phyloP scores from a whole-genome alignment of 2,888 invertebrate genomes.

The Odiellus spinosus region DNA sequence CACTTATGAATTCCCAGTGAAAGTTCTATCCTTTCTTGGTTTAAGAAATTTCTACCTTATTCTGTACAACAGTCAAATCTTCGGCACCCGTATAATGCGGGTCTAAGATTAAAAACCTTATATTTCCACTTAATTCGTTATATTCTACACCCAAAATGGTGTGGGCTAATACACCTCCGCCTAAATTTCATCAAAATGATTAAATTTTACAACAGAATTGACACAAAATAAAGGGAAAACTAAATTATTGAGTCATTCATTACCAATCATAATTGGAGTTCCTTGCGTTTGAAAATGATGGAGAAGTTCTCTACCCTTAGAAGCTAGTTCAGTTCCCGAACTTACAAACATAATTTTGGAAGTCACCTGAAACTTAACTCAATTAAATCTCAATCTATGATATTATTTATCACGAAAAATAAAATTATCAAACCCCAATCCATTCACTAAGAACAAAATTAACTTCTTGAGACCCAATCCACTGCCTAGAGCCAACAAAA shows the following conservation, averaged over 20 bases:
- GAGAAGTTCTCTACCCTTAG: constrained; percentile 61
- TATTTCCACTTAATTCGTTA: constrained; percentile 57
- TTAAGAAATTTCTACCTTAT: constrained; percentile 26
- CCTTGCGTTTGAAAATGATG: constrained; percentile 85
- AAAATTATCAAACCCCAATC: constrained; percentile 32
- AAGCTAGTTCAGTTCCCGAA: constrained; percentile 64
- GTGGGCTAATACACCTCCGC: constrained; percentile 92
- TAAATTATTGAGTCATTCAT: constrained; percentile 19
- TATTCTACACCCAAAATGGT: constrained; percentile 91
- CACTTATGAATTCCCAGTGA: constrained; percentile 26
- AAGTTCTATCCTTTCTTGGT: background rate
- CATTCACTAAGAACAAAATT: constrained; percentile 47
- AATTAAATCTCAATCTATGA: background rate
- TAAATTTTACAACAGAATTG: background rate
- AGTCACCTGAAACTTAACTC: constrained; percentile 33
- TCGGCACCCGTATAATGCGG: constrained; percentile 92
- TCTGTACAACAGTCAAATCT: constrained; percentile 43
- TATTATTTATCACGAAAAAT: background rate
- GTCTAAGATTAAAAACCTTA: constrained; percentile 87
- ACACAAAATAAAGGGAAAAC: background rate
- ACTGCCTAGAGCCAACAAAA: constrained; percentile 79
- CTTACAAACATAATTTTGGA: constrained; percentile 66
- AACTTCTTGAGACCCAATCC: constrained; percentile 98
- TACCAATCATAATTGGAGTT: constrained; percentile 96
- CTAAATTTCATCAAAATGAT: constrained; percentile 36